Base-by-base conservation (phyloP, 1,140 invertebrate genomes). In the Cherax quadricarinatus region DNA sequence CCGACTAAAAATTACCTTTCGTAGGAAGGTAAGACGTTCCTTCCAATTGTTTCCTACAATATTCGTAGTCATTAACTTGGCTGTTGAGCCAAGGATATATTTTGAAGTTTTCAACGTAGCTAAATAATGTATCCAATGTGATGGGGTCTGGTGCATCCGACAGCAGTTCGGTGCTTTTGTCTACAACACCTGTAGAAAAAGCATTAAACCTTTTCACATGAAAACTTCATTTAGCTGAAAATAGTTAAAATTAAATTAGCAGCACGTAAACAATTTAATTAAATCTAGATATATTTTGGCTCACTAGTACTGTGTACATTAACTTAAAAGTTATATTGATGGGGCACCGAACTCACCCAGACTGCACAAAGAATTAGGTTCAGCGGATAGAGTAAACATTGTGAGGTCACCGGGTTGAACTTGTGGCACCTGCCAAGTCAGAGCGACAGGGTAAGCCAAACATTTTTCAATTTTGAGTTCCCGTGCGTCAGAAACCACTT, bases 81-180 rank as follows among this genome's bases (percentile, higher is more conserved):
- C 73, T 41, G 5, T 66, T 53, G 18, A 12, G 1, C n/a, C 41
- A 86, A 0, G 51, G 48, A 53, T 41, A 48, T 53, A 92, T 92
- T 24, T 53, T 82, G 78, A 57, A 81, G 7, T 49, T 4, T 0
- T 85, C 86, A 6, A 70, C 80, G 62, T 70, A 84, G 16, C 51
- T 62, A 53, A 92, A 92, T 10, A 95, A 95, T 93, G 94, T 94
- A 49, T 94, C 93, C 51, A 94, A 94, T 7, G 94, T 95, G 9
- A 95, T 82, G 41, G 79, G 93, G 86, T 95, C 94, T 73, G 95
- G 94, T 14, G 94, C 88, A 10, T 94, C 93, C 4, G 94, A 94
- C 9, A 95, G 88, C 2, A 95, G 85, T 70, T 94, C 94, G 0
- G 95, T 93, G 94, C 95, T 95, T 90, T 95, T 95, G 93, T 95